These are phyloP conservation scores for Apamea crenata DNA, from an alignment of 2,888 invertebrate genomes.

Conservation along the genomic window DNA sequence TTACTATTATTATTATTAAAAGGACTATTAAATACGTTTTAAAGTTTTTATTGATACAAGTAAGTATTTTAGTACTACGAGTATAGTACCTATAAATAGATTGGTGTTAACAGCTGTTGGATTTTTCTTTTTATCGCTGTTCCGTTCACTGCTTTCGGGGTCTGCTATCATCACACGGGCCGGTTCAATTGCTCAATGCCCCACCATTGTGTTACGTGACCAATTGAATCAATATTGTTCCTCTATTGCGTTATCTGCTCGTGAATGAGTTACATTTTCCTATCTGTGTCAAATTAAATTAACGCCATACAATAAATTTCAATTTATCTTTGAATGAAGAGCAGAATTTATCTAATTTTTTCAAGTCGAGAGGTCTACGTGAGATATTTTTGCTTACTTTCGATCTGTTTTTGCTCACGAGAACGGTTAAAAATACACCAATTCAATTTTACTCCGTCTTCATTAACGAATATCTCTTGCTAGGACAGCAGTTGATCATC, in stretches of 20 bases:
- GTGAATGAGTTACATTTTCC: slow-evolving; percentile 67
- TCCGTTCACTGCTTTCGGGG: slow-evolving; percentile 39
- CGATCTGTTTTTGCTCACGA: background rate
- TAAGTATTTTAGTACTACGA: slow-evolving; percentile 13
- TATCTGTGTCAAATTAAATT: slow-evolving; percentile 65
- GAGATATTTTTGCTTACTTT: background rate
- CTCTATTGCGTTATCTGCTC: slow-evolving; percentile 70
- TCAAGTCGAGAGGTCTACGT: background rate
- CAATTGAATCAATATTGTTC: slow-evolving; percentile 77
- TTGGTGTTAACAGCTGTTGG: slow-evolving; percentile 18
- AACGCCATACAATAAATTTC: slow-evolving; percentile 56
- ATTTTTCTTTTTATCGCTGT: slow-evolving; percentile 36
- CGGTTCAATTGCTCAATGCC: slow-evolving; percentile 69
- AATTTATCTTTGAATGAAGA: slow-evolving; percentile 48
- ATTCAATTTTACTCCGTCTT: background rate
- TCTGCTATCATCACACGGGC: slow-evolving; percentile 55
- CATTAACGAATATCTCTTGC: background rate
- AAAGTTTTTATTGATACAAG: background rate
- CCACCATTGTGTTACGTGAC: slow-evolving; percentile 69
- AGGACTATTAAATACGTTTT: background rate
- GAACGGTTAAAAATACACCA: no score
- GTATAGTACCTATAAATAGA: background rate
- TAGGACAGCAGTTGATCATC: slow-evolving; percentile 3
- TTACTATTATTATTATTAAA: slow-evolving; percentile 43
- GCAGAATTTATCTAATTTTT: slow-evolving; percentile 1